phyloP scores from a whole-genome alignment of 2,888 invertebrate species.

The Fragum sueziense region DNA sequence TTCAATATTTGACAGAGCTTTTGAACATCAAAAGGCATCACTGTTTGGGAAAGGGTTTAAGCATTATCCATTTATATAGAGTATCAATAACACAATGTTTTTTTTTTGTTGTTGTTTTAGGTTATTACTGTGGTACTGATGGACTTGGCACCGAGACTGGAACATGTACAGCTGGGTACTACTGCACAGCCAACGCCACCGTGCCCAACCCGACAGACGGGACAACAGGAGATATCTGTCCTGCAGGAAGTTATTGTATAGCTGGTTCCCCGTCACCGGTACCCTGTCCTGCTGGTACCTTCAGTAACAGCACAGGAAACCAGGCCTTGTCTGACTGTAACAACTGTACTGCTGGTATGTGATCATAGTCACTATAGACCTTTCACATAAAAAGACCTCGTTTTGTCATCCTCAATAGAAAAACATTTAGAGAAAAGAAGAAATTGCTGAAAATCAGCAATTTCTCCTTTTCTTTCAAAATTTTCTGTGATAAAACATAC shows the following conservation, averaged over 20 bases:
- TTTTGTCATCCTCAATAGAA: too few relatives aligned
- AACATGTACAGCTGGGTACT: constrained; percentile 76
- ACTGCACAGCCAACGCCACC: constrained; percentile 73
- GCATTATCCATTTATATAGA: too few relatives aligned
- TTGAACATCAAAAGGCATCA: too few relatives aligned
- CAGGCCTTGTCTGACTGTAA: constrained; percentile 69
- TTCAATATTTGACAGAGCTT: too few relatives aligned
- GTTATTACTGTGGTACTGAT: constrained; percentile 73
- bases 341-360: constrained; percentile 75
- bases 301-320: constrained; percentile 76
- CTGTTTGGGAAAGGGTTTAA: too few relatives aligned
- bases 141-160: constrained; percentile 75
- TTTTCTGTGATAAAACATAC: too few relatives aligned
- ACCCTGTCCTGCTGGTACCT: constrained; percentile 76
- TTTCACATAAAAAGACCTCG: too few relatives aligned
- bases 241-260: constrained; percentile 78
- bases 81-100: not conserved
- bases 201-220: constrained; percentile 74
- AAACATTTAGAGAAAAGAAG: not conserved
- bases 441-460: not conserved
- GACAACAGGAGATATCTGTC: constrained; percentile 77
- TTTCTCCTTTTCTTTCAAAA: not conserved
- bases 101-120: constrained; percentile 53
- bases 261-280: constrained; percentile 70
- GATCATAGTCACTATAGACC: too few relatives aligned